Base-by-base conservation (phyloP, 2,888 invertebrate species). In the Harpalus rubripes region DNA sequence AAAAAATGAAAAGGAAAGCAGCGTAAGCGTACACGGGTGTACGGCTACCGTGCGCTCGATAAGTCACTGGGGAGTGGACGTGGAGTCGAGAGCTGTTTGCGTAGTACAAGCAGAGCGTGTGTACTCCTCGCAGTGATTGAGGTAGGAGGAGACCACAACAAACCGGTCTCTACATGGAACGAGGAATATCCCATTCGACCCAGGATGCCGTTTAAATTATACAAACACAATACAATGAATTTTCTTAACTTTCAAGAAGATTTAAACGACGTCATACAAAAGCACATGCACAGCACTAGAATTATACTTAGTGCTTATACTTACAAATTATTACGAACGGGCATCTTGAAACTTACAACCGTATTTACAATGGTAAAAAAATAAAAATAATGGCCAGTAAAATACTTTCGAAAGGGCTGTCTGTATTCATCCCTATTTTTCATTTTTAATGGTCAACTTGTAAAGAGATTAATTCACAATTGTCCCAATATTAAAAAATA, bases 31-130 rank as follows among this genome's bases (percentile, higher is more conserved):
- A 81, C 81, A 81, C 72, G 59, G 52, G 65, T 56, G 41, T 44
- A 41, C 81, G 52, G 83, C 83, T 83, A 74, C 83, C 15, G 83
- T 83, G 22, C 83, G 44, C 26, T 59, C 58, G 82, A 82, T 82
- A 72, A 82, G 72, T 82, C 68, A 82, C 59, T 82, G 59, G 58
- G 5, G 76, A 68, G 68, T 26, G 26, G 63, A 18, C 10, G 63
- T 26, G 63, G 22, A 63, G 63, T 22, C 22, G 22, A 22, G 22
- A 22, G 22, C 22, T 22, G 22, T 22, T 22, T 22, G 22, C 22
- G 22, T 22, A 22, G 22, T 63, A 63, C 63, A 63, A 26, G 26
- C 63, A 63, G 68, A 68, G 68, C 22, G 15, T 39, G 15, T 39
- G 68, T 68, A 39, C 32, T 68, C 15, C 39, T 39, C 68, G 26